Base-by-base conservation (phyloP, 2,888 invertebrate species). In the Dimorphilus gyrociliatus region DNA sequence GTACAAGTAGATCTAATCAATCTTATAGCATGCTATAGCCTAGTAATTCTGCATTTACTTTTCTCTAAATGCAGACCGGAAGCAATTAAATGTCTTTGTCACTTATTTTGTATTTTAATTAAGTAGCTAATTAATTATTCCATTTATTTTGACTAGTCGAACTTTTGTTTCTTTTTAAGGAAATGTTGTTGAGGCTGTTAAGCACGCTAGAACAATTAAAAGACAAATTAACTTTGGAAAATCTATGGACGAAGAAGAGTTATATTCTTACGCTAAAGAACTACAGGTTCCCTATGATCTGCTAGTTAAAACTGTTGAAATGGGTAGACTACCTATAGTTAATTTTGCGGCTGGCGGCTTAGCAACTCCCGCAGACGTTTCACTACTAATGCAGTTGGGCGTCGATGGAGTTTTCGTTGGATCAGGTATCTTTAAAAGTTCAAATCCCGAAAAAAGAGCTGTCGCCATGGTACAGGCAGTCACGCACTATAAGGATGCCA, bases 401-500 rank as follows among this genome's bases (percentile, higher is more conserved):
- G 55, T 56, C 3, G 56, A 56, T 35, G 56, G 56, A 1, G 55
- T 56, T 6, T 56, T 56, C 35, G 56, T 55, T 5, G 56, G 55
- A 1, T 55, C 55, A 4, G 56, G 56, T 2, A 54, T 56, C 25
- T 56, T 56, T 39, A 56, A 56, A 40, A 52, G 51, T 34, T 41
- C 41, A 13, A 44, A 50, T 24, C 56, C 56, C 2, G 33, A 37
- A 6, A 41, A 41, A 32, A 39, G 56, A 13, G 55, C 56, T 3
- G 44, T 39, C 15, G 55, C 55, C 23, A 54, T 54, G 49, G 53
- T 54, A 2, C 51, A 55, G 35, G 54, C 53, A 10, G 53, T 53
- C 7, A 53, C 53, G 4, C 53, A 55, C 32, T 56, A 48, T 42
- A 45, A 48, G 30, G 53, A 56, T 16, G 41, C 54, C 4, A 38